Conservation (phyloP, 1,140 invertebrate genomes). For the Meloidogyne floridensis region DNA sequence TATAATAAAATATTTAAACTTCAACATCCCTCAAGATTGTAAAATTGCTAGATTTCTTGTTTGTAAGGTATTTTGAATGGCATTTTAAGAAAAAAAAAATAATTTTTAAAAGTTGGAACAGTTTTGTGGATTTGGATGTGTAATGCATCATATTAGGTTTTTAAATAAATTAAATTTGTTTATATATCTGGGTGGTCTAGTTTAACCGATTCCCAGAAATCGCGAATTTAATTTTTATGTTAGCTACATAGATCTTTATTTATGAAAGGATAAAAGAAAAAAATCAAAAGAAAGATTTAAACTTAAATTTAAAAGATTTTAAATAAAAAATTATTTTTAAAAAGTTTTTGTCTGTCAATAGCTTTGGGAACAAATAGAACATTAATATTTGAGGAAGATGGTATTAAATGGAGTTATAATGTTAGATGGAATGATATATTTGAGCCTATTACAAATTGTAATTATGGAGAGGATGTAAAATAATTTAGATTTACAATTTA, state of each 20-base stretch:
- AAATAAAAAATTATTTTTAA: not conserved
- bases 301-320: not conserved
- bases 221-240: too few species aligned
- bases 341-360: slow-evolving; percentile 17
- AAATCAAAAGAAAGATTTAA: too few species aligned
- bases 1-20: slow-evolving; percentile 9
- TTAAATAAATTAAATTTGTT: not conserved
- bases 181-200: too few species aligned
- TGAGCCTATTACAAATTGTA: slow-evolving; percentile 11
- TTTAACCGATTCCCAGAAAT: too few species aligned
- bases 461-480: slow-evolving; percentile 5
- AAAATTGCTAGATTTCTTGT: slow-evolving; percentile 2
- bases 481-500: not conserved
- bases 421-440: slow-evolving; percentile 10
- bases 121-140: slow-evolving; percentile 7
- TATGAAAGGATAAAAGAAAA: too few species aligned
- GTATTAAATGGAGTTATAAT: slow-evolving; percentile 8
- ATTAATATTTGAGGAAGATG: slow-evolving; percentile 9
- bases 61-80: not conserved
- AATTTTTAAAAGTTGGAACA: not conserved
- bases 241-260: too few species aligned
- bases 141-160: slow-evolving; percentile 11
- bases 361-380: not conserved
- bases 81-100: not conserved
- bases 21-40: not conserved